phyloP scores from a whole-genome alignment of 2,888 invertebrate genomes.

The Falcaria lacertinaria region DNA sequence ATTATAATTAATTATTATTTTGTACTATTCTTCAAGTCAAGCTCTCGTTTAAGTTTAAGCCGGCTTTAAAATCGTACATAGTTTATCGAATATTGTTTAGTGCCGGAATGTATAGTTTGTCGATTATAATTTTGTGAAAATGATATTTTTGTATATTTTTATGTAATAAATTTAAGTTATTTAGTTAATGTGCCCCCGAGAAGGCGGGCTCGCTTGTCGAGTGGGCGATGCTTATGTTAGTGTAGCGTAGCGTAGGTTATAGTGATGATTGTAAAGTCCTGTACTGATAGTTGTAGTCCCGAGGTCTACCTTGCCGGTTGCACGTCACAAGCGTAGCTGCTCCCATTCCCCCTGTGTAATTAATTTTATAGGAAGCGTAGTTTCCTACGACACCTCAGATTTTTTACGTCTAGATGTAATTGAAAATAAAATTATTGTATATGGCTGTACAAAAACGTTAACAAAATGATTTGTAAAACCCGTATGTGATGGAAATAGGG shows the following conservation, averaged over 20 bases:
- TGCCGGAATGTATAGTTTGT: conserved; percentile 76
- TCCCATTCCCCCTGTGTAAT: conserved; percentile 78
- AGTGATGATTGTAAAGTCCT: conserved; percentile 78
- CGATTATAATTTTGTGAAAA: conserved; percentile 77
- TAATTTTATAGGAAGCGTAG: conserved; percentile 78
- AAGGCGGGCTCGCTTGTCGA: conserved; percentile 39
- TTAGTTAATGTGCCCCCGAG: conserved; percentile 56
- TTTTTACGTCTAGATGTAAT: conserved; percentile 79
- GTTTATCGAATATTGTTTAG: conserved; percentile 72
- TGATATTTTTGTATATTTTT: conserved; percentile 80
- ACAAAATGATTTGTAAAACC: conserved; percentile 77
- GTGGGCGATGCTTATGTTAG: conserved; percentile 60
- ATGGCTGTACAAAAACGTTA: conserved; percentile 80
- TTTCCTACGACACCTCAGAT: conserved; percentile 77
- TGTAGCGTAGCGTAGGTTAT: conserved; percentile 55
- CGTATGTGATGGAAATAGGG: conserved; percentile 73
- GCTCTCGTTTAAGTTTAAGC: conserved; percentile 77
- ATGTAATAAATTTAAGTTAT: conserved; percentile 74
- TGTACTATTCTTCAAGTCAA: conserved; percentile 71
- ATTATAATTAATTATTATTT: conserved; percentile 63
- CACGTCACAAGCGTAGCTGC: conserved; percentile 75
- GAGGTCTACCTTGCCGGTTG: conserved; percentile 76
- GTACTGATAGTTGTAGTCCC: conserved; percentile 74
- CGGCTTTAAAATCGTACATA: conserved; percentile 75
- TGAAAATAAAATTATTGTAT: conserved; percentile 80